Base-by-base conservation (phyloP, 2,888 invertebrate species). In the Hetaerina titia region DNA sequence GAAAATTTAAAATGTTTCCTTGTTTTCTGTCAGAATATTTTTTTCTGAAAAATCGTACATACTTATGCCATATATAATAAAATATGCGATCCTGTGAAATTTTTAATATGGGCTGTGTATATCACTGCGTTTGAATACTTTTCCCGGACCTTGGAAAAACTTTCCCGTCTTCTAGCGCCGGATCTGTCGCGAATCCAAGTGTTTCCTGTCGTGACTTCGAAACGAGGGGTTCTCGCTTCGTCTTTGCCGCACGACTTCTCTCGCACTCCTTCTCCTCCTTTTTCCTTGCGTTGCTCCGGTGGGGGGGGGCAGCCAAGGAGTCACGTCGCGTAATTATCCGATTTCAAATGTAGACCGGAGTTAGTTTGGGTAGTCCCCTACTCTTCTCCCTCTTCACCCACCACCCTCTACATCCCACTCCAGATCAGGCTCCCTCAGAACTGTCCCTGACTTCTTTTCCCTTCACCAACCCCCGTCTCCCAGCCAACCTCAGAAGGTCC, bases 301-400 rank as follows among this genome's bases (percentile, higher is more conserved):
- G 45, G 45, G 45, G 45, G 45, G 45, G 45, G 45, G 45, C 45
- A 45, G 89, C 22, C 89, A n/a, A 19, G 56, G 89, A 81, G 89
- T 89, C 89, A 22, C 89, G 58, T 58, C 57, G 57, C 58, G 89
- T 89, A 89, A 89, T 89, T 89, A 89, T 89, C 89, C 89, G 58
- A 58, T 89, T 89, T 89, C 58, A 58, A 89, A 57, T 89, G 89
- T 89, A 57, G 89, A 57, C 89, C 89, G 89, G 57, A 89, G 89
- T 89, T 89, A 89, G 89, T 89, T 89, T 89, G 45, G 57, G 89
- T 58, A 19, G 58, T n/a, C 15, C 5, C 17, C 89, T 13, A 89
- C 89, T 57, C 87, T 57, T 56, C 25, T 31, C 88, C 25, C 88
- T 88, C 89, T 22, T 56, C 88, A 8, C 89, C 57, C 57, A 4